A percentile compares a stretch with the other conserved stretches of the same genome.
These are phyloP conservation scores for Brachionus paranguensis DNA, from an alignment of 1,140 invertebrate species.

Conservation along the genomic window DNA sequence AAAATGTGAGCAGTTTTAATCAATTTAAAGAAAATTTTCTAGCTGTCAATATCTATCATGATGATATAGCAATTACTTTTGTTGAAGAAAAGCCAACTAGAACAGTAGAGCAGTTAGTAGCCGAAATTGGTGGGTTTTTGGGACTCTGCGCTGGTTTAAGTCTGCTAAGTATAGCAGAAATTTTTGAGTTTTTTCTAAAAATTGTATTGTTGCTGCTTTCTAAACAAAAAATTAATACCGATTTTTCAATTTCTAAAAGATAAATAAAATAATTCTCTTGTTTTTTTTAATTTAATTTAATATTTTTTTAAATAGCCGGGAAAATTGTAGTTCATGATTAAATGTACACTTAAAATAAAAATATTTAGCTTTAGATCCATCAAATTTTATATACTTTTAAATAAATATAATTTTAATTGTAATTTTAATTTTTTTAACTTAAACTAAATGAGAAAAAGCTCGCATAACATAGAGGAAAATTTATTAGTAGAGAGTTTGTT, in stretches of 20 bases:
- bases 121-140: not conserved
- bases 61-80: not conserved
- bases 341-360: no score
- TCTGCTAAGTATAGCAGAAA: not conserved
- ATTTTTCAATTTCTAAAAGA: not conserved
- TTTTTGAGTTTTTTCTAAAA: not conserved
- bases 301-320: no score
- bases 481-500: no score
- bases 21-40: not conserved
- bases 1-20: not conserved
- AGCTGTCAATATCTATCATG: not conserved
- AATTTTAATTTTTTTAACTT: no score
- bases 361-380: no score
- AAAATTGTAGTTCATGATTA: no score
- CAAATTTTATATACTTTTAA: no score
- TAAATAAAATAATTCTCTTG: not conserved
- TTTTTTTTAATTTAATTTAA: no score
- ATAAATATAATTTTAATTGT: no score
- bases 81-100: not conserved
- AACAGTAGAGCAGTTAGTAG: not conserved
- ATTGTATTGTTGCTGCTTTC: not conserved
- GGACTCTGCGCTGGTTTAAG: not conserved
- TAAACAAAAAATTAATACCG: not conserved
- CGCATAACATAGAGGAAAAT: no score
- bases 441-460: no score